Conservation (phyloP, 2,113 vertebrate genomes). For the Aviceda subcristata region DNA sequence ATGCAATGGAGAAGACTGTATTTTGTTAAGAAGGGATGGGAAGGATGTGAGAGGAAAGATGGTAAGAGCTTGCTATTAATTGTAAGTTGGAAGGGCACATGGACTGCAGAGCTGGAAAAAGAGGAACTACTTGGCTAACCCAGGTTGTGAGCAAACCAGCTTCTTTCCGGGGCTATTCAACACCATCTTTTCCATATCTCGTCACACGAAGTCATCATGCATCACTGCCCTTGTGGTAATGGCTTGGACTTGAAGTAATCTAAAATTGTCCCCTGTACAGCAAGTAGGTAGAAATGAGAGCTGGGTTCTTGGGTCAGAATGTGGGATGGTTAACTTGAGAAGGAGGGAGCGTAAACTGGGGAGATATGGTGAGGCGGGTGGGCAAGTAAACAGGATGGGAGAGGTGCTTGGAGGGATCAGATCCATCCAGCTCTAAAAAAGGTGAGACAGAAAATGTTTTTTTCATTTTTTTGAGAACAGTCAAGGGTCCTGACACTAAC, state of each 20-base stretch:
- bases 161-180: background rate
- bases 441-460: background rate
- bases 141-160: background rate
- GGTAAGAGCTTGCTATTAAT: background rate
- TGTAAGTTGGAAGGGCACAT: background rate
- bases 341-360: background rate
- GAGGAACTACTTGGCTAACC: background rate
- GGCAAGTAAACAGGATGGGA: background rate
- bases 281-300: background rate
- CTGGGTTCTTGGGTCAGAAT: background rate
- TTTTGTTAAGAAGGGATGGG: background rate
- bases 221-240: background rate
- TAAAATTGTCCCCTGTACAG: background rate
- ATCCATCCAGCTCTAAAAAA: background rate
- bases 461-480: background rate
- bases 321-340: background rate
- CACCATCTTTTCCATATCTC: background rate
- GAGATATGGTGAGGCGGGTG: background rate
- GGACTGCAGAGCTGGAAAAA: background rate
- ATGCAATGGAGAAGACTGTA: background rate
- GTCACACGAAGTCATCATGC: fast-evolving
- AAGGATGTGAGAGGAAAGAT: background rate
- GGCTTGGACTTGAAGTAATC: background rate
- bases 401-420: background rate
- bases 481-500: background rate